phyloP scores from a whole-genome alignment of 2,797 vertebrate genomes.

The Squalus acanthias region DNA sequence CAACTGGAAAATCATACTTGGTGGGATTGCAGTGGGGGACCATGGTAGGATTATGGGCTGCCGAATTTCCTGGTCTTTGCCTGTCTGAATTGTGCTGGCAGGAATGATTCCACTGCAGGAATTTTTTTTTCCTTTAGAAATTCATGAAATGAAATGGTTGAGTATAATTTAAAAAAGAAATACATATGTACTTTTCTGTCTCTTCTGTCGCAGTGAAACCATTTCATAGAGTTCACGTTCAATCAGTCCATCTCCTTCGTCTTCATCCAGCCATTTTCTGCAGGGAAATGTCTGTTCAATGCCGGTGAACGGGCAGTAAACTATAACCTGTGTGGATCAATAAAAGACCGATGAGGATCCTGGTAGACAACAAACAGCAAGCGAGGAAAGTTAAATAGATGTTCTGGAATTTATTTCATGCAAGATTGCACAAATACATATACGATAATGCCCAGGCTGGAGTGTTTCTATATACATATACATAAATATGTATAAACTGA shows the following conservation, averaged over 20 bases:
- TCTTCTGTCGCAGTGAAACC: slow-evolving; percentile 85
- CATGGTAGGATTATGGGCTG: background rate
- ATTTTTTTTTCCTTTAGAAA: background rate
- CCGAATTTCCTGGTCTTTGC: background rate
- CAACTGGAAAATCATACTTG: background rate
- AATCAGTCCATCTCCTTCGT: slow-evolving; percentile 84
- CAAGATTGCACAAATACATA: background rate
- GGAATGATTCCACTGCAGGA: background rate
- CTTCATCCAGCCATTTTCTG: slow-evolving; percentile 87
- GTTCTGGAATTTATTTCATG: background rate
- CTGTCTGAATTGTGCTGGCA: background rate
- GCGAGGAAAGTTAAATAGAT: background rate
- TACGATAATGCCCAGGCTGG: background rate
- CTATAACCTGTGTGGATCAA: slow-evolving; percentile 68
- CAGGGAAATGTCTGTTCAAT: slow-evolving; percentile 93
- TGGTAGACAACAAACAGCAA: background rate
- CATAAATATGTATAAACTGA: background rate
- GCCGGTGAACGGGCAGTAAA: slow-evolving; percentile 92
- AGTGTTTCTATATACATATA: background rate
- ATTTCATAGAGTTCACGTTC: slow-evolving; percentile 93
- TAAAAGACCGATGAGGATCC: background rate
- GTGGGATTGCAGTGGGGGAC: background rate
- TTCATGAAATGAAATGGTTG: background rate
- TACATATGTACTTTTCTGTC: slow-evolving; percentile 76
- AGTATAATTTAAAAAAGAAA: background rate